Conservation (phyloP, 1,140 invertebrate species). For the Epicauta chinensis region DNA sequence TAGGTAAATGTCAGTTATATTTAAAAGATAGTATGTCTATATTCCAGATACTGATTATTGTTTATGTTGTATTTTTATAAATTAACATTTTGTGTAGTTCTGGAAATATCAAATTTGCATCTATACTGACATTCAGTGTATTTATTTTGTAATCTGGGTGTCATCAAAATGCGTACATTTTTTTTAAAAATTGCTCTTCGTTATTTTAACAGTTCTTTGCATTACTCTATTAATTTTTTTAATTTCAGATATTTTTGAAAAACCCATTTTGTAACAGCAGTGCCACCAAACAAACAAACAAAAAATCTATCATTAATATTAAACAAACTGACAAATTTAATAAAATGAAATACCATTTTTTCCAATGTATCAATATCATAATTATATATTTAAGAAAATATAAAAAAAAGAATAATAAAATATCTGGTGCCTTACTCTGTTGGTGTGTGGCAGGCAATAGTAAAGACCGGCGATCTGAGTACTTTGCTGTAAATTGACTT, state of each 20-base stretch:
- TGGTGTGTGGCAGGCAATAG: slow-evolving; percentile 31
- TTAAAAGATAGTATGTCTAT: background rate
- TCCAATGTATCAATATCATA: slow-evolving; percentile 38
- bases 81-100: background rate
- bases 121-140: slow-evolving; percentile 19
- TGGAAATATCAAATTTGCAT: slow-evolving; percentile 5
- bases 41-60: background rate
- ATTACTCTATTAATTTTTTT: slow-evolving; percentile 10
- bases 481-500: slow-evolving; percentile 23
- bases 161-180: slow-evolving; percentile 17
- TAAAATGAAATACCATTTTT: slow-evolving; percentile 36
- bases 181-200: too few species aligned
- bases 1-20: slow-evolving; percentile 27
- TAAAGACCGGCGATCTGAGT: slow-evolving; percentile 22
- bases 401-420: slow-evolving; percentile 24
- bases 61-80: background rate
- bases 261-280: slow-evolving; percentile 28
- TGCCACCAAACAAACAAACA: too few species aligned
- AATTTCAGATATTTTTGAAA: slow-evolving; percentile 16
- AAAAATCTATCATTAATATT: slow-evolving; percentile 15
- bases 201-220: too few species aligned
- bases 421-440: slow-evolving; percentile 40
- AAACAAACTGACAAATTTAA: slow-evolving; percentile 14
- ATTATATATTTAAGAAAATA: slow-evolving; percentile 7
- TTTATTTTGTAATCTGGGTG: slow-evolving; percentile 1